phyloP scores from a whole-genome alignment of 1,140 invertebrate genomes.

The Stegodyphus dumicola region DNA sequence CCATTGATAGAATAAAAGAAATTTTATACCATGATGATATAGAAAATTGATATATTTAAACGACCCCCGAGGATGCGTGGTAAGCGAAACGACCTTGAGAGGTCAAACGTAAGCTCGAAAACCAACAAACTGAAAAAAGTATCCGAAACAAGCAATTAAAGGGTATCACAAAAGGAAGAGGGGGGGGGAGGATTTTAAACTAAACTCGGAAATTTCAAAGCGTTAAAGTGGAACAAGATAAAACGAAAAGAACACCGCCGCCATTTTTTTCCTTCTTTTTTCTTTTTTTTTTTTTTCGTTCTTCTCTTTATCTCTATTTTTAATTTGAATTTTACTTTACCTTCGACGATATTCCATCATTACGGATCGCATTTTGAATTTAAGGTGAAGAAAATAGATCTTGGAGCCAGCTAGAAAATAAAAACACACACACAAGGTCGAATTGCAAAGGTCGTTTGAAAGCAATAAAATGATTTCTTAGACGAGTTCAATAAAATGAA shows the following conservation, averaged over 20 bases:
- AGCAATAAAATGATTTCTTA: background rate
- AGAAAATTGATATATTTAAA: background rate
- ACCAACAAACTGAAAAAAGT: background rate
- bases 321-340: no score
- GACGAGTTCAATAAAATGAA: no score
- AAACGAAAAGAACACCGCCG: background rate
- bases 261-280: no score
- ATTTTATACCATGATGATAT: background rate
- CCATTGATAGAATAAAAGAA: no score
- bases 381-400: background rate
- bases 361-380: background rate
- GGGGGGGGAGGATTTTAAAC: no score
- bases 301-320: no score
- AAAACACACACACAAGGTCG: background rate
- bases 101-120: background rate
- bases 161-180: background rate
- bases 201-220: background rate
- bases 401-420: background rate
- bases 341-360: background rate
- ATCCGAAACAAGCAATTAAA: constrained; percentile 12
- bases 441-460: background rate
- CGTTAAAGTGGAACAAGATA: background rate
- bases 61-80: background rate
- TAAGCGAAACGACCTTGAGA: constrained; percentile 10
- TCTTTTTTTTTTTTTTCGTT: no score